Percentiles rank a stretch among this genome's conserved stretches.
Conservation (phyloP, 2,113 vertebrate species). For the Erythrocebus patas region DNA sequence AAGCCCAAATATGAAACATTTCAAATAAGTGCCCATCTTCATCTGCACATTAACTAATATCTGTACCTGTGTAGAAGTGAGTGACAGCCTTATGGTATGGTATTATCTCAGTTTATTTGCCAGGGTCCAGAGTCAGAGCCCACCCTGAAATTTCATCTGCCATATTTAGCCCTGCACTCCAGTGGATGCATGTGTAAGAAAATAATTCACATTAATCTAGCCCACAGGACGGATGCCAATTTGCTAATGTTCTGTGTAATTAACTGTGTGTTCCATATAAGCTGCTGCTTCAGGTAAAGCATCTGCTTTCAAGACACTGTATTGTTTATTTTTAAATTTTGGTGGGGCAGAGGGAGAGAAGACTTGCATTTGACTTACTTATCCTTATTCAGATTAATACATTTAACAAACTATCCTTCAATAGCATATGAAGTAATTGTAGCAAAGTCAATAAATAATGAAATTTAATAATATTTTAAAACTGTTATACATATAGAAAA, state of each 20-base stretch:
- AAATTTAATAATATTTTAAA: neutral
- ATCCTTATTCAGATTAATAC: slow-evolving; percentile 23
- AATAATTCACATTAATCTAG: neutral
- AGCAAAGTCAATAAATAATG: neutral
- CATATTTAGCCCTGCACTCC: neutral
- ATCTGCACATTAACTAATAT: neutral
- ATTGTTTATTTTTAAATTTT: neutral
- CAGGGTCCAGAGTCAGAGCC: neutral
- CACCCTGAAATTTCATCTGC: neutral
- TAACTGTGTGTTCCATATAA: neutral
- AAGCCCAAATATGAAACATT: neutral
- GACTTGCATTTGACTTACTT: neutral
- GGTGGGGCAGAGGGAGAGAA: neutral
- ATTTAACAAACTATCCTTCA: neutral
- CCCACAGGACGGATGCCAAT: neutral
- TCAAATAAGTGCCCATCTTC: neutral
- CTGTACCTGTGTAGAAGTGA: neutral
- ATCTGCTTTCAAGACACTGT: neutral
- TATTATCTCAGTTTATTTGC: neutral
- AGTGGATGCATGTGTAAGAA: neutral
- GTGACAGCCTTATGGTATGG: neutral
- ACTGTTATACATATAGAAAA: neutral
- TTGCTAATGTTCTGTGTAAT: neutral
- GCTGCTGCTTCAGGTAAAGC: neutral
- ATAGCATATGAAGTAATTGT: neutral